Conservation (phyloP, 2,888 invertebrate genomes). For the Deroplatys truncata region DNA sequence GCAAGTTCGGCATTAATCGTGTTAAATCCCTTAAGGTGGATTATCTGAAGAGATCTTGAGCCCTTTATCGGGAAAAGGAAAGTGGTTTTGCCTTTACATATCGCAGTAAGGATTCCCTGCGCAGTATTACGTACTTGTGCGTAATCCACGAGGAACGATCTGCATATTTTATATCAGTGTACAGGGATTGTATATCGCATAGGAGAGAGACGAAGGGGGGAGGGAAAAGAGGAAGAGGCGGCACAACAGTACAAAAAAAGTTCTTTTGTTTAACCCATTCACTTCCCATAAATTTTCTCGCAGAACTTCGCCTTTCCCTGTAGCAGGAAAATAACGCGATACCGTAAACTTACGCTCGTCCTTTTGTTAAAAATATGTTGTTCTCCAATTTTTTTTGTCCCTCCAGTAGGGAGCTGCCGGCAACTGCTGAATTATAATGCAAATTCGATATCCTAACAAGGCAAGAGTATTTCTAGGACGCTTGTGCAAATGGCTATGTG, state of each 20-base stretch:
- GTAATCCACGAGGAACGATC: neutral
- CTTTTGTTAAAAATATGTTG: constrained; percentile 17
- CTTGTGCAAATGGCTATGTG: constrained; percentile 9
- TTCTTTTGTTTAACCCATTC: neutral
- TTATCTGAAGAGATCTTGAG: neutral
- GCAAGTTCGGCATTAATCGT: neutral
- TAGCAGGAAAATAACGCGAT: neutral
- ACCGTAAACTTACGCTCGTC: neutral
- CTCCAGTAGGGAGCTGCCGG: neutral
- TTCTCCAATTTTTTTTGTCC: neutral
- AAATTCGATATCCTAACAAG: constrained; percentile 13
- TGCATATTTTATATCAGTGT: neutral
- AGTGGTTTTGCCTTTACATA: neutral
- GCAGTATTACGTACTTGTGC: neutral
- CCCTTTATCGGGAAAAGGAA: neutral
- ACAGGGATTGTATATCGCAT: neutral
- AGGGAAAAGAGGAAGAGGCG: neutral
- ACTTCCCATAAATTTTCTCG: neutral
- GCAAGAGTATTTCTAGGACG: constrained; percentile 1
- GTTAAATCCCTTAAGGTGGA: neutral
- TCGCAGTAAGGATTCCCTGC: neutral
- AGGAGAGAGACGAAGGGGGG: neutral
- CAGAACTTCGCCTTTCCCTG: neutral
- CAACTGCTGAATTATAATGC: constrained; percentile 10
- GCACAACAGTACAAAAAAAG: neutral